phyloP scores from a whole-genome alignment of 92 coral and sea anemone species.

The Isaurus tuberculatus region DNA sequence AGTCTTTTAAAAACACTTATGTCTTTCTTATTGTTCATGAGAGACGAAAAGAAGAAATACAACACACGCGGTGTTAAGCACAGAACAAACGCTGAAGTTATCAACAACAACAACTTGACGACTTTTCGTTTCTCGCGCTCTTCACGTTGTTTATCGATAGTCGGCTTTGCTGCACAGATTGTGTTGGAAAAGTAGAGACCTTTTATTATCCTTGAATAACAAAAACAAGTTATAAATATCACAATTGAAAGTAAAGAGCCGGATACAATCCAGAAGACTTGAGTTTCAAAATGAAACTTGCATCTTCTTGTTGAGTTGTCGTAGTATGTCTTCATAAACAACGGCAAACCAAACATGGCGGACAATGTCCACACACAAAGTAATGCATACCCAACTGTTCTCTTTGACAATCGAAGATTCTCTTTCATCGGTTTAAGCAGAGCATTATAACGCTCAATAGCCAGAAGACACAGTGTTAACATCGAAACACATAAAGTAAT shows the following conservation, averaged over 20 bases:
- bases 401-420: constrained; percentile 55
- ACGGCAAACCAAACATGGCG: constrained; percentile 50
- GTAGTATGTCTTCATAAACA: constrained; percentile 61
- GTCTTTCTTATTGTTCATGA: constrained; percentile 7
- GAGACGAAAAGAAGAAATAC: constrained; percentile 58
- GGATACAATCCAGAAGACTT: constrained; percentile 60
- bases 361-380: constrained; percentile 55
- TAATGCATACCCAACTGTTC: constrained; percentile 57
- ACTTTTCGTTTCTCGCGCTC: constrained; percentile 53
- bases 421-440: constrained; percentile 64
- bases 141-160: constrained; percentile 20
- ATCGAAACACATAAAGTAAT: constrained; percentile 62
- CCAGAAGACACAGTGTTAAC: constrained; percentile 63
- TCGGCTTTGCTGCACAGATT: constrained; percentile 30
- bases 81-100: constrained; percentile 57
- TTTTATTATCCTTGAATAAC: constrained; percentile 60
- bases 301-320: constrained; percentile 45
- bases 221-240: constrained; percentile 56
- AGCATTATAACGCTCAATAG: constrained; percentile 70
- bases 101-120: constrained; percentile 43
- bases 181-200: constrained; percentile 47
- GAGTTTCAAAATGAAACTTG: constrained; percentile 54
- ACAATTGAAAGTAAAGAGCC: constrained; percentile 48
- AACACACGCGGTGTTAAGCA: constrained; percentile 60
- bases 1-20: constrained; percentile 44